These are phyloP conservation scores for human (Homo sapiens) DNA, from an alignment of 2,113 vertebrate genomes.

Conservation along the genomic window DNA sequence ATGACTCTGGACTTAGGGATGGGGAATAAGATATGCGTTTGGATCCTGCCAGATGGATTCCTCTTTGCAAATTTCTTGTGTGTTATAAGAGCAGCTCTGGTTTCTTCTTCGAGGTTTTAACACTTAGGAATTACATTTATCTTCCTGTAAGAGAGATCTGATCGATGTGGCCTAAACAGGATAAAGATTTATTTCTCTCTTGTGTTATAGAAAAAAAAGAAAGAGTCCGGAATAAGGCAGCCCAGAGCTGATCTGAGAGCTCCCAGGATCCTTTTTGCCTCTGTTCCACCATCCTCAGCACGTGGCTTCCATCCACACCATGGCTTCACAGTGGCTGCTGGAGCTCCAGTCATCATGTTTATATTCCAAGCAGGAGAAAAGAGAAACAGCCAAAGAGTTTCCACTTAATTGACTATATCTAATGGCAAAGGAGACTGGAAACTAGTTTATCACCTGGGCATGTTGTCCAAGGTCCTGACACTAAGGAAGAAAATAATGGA, in stretches of 20 bases:
- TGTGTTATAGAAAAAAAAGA: neutral
- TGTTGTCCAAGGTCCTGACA: neutral
- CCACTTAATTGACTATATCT: neutral
- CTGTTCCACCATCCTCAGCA: neutral
- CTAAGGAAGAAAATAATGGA: neutral
- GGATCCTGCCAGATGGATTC: neutral
- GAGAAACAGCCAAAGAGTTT: neutral
- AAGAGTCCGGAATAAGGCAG: neutral
- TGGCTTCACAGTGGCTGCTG: neutral
- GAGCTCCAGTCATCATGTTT: neutral
- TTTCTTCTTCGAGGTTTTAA: conserved; percentile 39
- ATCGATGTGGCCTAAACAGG: conserved; percentile 42
- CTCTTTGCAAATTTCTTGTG: neutral
- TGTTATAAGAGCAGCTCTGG: neutral
- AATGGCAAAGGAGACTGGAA: neutral
- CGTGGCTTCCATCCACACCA: rapidly evolving
- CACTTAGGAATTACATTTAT: conserved; percentile 54
- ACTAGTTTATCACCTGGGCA: neutral
- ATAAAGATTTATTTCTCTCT: conserved; percentile 62
- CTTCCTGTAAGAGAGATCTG: conserved; percentile 51
- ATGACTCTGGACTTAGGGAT: neutral
- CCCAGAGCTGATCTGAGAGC: neutral
- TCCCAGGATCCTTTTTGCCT: neutral
- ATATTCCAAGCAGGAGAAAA: neutral
- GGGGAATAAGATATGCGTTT: neutral